phyloP scores from a whole-genome alignment of 2,888 invertebrate genomes.

The Timema podura region DNA sequence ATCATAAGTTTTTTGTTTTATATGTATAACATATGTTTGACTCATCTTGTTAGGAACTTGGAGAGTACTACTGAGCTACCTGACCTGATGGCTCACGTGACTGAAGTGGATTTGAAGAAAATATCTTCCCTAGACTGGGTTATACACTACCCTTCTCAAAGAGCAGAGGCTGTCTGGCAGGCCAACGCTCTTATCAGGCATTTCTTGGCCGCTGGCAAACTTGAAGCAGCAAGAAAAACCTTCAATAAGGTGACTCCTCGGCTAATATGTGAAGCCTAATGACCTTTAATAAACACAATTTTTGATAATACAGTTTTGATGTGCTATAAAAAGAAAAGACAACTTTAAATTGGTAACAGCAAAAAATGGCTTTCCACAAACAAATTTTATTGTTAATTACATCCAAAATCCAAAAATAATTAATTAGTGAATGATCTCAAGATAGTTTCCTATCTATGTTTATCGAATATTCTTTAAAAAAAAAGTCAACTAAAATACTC shows the following conservation, averaged over 20 bases:
- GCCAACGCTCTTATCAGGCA: constrained; percentile 84
- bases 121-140: constrained; percentile 85
- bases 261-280: too few relatives aligned
- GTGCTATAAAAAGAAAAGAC: background rate
- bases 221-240: constrained; percentile 75
- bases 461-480: too few relatives aligned
- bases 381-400: too few relatives aligned
- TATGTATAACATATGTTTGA: background rate
- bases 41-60: constrained; percentile 33
- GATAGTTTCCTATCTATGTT: too few relatives aligned
- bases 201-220: constrained; percentile 76
- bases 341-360: background rate
- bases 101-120: constrained; percentile 65
- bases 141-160: constrained; percentile 70
- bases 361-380: too few relatives aligned
- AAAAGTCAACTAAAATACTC: background rate
- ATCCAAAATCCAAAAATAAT: too few relatives aligned
- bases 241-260: constrained; percentile 63
- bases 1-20: constrained; percentile 12
- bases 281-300: background rate
- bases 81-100: constrained; percentile 52
- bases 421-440: too few relatives aligned
- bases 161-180: constrained; percentile 77
- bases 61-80: constrained; percentile 12
- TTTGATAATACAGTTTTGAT: background rate